Evolutionary conservation across 2,113 vertebrate genomes (phyloP), one percentile per base, ranked within the genome.

Genomic region (Lepidothrix coronata): DNA sequence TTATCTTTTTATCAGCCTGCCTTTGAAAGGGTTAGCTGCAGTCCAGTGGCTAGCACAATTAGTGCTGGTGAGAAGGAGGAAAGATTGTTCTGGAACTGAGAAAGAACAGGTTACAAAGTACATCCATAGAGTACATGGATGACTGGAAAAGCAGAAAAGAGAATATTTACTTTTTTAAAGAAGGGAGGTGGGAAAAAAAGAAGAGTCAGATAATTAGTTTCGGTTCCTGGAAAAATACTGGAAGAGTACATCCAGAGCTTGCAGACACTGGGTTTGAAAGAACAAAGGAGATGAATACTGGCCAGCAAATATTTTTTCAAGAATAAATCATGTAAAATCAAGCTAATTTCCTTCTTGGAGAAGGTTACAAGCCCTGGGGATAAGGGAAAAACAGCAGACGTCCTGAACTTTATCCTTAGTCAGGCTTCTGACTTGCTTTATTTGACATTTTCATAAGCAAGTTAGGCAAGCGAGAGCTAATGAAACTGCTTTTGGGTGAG

Each of bases 1-100:
- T 93, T 89, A 91, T 89, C 85, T 93, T 95, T 95, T 88, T 86
- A 92, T 93, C 88, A 95, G 79, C 43, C 63, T 88, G 68, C 41
- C n/a, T 91, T 93, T 95, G 85, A 94, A 87, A 90, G 67, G 25
- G 85, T 86, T 91, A 94, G 79, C 58, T 88, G 28, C 83, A 88
- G 88, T 83, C 85, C 72, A 77, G 59, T 79, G 79, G 55, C 58
- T 74, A 71, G 92, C 67, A 88, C 82, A 93, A 33, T 92, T 88
- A 92, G 92, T 92, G 21, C 88, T 74, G 55, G 67, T 23, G 27
- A 78, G 76, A 54, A 95, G 72, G 37, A 95, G 43, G 62, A 85
- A 85, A 92, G 70, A 87, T 85, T 92, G 82, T 96, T 97, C 95
- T 87, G 1, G 6, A 82, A 31, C 46, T 44, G 63, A 88, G 82